Evolutionary conservation across 2,797 vertebrate genomes (phyloP).

Genomic region (Phrynocephalus vlangalii): DNA sequence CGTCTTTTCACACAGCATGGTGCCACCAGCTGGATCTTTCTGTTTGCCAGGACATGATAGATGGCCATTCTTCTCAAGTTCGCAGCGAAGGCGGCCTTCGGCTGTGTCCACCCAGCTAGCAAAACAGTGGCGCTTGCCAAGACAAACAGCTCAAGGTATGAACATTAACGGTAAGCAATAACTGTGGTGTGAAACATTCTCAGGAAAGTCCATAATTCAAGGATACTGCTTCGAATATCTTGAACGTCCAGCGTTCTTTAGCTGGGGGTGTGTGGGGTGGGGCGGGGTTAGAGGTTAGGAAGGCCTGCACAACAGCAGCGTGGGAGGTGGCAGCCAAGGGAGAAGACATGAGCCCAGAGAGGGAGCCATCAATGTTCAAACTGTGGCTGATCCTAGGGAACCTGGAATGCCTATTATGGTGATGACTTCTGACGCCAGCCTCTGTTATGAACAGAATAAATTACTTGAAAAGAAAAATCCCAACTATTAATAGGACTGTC

Average conservation of each 20-base stretch:
- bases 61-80: constrained; percentile 43
- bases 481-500: constrained; percentile 64
- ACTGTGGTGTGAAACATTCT: constrained; percentile 77
- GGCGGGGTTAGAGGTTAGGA: constrained; percentile 28
- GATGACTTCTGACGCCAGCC: constrained; percentile 40
- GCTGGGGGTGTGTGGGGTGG: constrained; percentile 30
- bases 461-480: constrained; percentile 38
- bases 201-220: constrained; percentile 79
- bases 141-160: constrained; percentile 73
- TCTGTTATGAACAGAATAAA: constrained; percentile 36
- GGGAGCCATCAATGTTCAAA: constrained; percentile 66
- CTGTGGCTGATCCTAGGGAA: constrained; percentile 58
- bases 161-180: constrained; percentile 76
- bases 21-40: constrained; percentile 60
- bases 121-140: constrained; percentile 77
- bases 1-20: constrained; percentile 7
- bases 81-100: constrained; percentile 57
- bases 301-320: constrained; percentile 58
- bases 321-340: constrained; percentile 71
- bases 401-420: constrained; percentile 57
- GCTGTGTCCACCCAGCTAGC: constrained; percentile 69
- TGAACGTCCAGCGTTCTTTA: constrained; percentile 81
- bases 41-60: constrained; percentile 57
- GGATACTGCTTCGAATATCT: constrained; percentile 80
- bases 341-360: constrained; percentile 48